Conservation (phyloP, 2,888 invertebrate species). For the Boloria euphrosyne region DNA sequence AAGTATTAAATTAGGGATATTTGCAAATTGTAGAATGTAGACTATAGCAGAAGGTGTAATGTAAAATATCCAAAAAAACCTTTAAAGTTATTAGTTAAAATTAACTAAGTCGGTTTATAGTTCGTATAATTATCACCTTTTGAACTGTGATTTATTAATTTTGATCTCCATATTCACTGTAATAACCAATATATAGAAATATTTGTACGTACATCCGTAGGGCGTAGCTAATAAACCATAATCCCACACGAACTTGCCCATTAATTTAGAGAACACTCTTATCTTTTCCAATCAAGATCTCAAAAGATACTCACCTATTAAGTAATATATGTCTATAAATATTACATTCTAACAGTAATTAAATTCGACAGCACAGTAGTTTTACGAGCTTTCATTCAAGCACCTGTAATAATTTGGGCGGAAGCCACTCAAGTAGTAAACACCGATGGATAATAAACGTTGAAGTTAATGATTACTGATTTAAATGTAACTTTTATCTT, state of each 20-base stretch:
- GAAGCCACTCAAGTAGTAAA: conserved; percentile 19
- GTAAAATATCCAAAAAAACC: too few relatives aligned
- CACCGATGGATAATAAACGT: conserved; percentile 8
- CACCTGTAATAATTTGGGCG: conserved; percentile 24
- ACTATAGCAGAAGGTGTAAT: too few relatives aligned
- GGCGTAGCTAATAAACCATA: background rate
- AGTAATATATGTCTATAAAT: conserved; percentile 12
- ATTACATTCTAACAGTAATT: conserved; percentile 9
- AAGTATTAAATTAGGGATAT: too few relatives aligned
- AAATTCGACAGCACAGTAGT: conserved; percentile 22
- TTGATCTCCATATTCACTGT: background rate
- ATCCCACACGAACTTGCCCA: background rate
- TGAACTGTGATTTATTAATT: background rate
- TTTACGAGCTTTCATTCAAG: conserved; percentile 28
- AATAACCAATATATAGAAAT: background rate
- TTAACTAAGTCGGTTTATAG: too few relatives aligned
- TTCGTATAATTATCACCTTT: too few relatives aligned
- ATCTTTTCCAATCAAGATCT: conserved; percentile 4
- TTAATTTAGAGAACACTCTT: background rate
- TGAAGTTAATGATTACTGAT: conserved; percentile 2
- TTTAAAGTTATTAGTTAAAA: too few relatives aligned
- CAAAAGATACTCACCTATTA: background rate
- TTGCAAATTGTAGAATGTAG: too few relatives aligned
- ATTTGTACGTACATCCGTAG: background rate
- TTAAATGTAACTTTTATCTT: conserved; percentile 16